Base-by-base conservation (phyloP, 2,888 invertebrate species). In the Diaperis boleti region DNA sequence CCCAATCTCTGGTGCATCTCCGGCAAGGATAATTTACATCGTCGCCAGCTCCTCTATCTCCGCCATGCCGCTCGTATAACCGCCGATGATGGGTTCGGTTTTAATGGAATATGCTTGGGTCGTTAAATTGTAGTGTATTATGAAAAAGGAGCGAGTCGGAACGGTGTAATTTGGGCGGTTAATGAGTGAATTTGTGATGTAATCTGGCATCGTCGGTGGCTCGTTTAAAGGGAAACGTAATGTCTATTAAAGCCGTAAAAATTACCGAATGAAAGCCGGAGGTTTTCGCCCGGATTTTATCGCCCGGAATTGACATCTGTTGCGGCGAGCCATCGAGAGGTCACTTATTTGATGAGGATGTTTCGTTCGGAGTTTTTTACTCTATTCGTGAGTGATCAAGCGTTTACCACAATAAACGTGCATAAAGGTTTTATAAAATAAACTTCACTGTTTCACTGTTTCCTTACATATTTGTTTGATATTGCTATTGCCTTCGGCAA, bases 131-230 rank as follows among this genome's bases (percentile, higher is more conserved):
- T 56, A 56, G 56, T 45, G 45, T 44, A 59, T 47, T 59, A 47
- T 59, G 59, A 39, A 59, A 59, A 59, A 49, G 59, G 59, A 45
- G 35, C 22, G 35, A 33, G 26, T 42, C 33, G 45, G 22, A 56
- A 44, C 59, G 49, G 49, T 22, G 56, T 49, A 59, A 59, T 59
- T 59, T 49, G 29, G 59, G 11, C 49, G 59, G 47, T 59, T 59
- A 59, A 59, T 59, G 59, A 59, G 59, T 59, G 39, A 59, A 59
- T 59, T 59, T 39, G 59, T 59, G 59, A 59, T 59, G 49, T 59
- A 59, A 59, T 59, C 59, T 39, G 39, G 49, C 49, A 59, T 29
- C 59, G 59, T 56, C 56, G 31, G 52, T 56, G 56, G 56, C 56
- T 45, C 45, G 45, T 59, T 59, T 59, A 39, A 59, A 49, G 59